A percentile compares a stretch with the other conserved stretches of the same genome.
These are phyloP conservation scores for Callochromis pleurospilus DNA, from an alignment of 2,113 vertebrate genomes.

Conservation along the genomic window DNA sequence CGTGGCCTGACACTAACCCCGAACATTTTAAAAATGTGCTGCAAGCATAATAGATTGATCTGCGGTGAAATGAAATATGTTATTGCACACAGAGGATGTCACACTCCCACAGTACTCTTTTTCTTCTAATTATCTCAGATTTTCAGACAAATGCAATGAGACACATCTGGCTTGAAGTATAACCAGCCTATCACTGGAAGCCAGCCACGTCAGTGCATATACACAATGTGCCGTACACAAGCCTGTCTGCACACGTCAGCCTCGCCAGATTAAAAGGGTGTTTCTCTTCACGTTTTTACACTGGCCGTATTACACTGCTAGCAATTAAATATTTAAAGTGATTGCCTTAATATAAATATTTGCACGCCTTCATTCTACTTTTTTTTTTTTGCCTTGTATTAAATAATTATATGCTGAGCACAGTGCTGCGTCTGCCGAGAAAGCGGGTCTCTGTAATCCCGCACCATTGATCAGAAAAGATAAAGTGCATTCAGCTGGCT, in stretches of 20 bases:
- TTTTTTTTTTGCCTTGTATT: not conserved
- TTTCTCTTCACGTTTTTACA: not conserved
- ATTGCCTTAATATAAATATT: not conserved
- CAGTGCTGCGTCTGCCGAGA: not conserved
- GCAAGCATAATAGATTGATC: constrained; percentile 12
- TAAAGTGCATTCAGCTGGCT: not conserved
- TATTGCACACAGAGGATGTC: not conserved
- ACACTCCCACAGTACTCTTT: not conserved
- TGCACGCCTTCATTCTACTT: not conserved
- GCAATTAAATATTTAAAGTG: not conserved
- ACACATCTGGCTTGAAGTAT: not conserved
- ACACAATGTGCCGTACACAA: not conserved
- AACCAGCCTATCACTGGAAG: not conserved
- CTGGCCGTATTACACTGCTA: not conserved
- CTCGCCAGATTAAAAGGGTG: not conserved
- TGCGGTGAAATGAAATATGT: not conserved
- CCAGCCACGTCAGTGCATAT: not conserved
- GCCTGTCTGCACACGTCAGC: not conserved
- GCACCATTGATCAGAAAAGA: constrained; percentile 16
- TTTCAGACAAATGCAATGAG: not conserved
- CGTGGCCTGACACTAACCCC: not conserved
- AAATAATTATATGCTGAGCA: not conserved
- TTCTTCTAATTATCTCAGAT: not conserved
- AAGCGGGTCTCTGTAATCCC: not conserved
- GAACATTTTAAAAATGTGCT: constrained; percentile 42